These are phyloP conservation scores for Ormyrus pomaceus DNA, from an alignment of 2,888 invertebrate genomes.

Conservation along the genomic window DNA sequence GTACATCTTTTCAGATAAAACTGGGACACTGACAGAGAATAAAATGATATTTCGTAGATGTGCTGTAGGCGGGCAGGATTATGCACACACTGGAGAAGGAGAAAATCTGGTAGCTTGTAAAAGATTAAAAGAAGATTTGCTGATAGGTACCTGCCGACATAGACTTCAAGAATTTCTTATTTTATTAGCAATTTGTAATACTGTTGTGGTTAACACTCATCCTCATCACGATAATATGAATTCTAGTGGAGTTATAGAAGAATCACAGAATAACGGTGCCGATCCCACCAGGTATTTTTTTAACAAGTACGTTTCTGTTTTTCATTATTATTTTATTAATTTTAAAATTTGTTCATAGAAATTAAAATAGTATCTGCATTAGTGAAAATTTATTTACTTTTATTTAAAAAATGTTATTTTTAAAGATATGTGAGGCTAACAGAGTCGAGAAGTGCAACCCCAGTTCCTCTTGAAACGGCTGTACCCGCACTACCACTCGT, in stretches of 20 bases:
- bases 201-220: slow-evolving; percentile 93
- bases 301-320: slow-evolving; percentile 36
- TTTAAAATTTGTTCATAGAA: not conserved
- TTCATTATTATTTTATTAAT: slow-evolving; percentile 24
- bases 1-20: slow-evolving; percentile 98
- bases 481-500: slow-evolving; percentile 57
- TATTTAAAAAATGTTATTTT: not conserved
- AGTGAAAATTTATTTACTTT: not conserved
- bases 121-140: slow-evolving; percentile 77
- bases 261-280: slow-evolving; percentile 69
- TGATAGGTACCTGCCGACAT: slow-evolving; percentile 80
- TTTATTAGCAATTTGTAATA: slow-evolving; percentile 95
- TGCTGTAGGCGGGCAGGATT: slow-evolving; percentile 92
- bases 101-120: slow-evolving; percentile 79
- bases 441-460: slow-evolving; percentile 86
- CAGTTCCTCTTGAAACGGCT: slow-evolving; percentile 78
- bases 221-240: slow-evolving; percentile 87
- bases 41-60: slow-evolving; percentile 97
- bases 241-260: slow-evolving; percentile 81
- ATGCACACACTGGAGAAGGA: slow-evolving; percentile 85
- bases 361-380: not conserved
- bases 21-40: slow-evolving; percentile 98
- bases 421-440: slow-evolving; percentile 83
- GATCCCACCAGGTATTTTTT: slow-evolving; percentile 64
- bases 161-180: slow-evolving; percentile 92